phyloP scores from a whole-genome alignment of 2,888 invertebrate species.

The Deroplatys truncata region DNA sequence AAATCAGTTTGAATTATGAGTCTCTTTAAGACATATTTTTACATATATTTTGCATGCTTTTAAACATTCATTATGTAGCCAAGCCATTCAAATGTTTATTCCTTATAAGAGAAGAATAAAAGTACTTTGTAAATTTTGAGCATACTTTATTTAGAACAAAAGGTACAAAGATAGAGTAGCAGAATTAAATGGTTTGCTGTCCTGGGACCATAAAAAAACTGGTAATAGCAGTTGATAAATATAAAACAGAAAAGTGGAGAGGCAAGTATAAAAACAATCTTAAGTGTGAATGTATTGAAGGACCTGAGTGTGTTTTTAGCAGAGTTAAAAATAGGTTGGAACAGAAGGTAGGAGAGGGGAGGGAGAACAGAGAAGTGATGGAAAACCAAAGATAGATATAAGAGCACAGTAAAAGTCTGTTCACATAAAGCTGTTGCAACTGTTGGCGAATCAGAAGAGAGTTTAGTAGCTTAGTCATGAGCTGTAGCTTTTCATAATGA shows the following conservation, averaged over 20 bases:
- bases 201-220: not conserved
- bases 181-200: not conserved
- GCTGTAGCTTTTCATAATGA: too few relatives aligned
- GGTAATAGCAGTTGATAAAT: not conserved
- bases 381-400: not conserved
- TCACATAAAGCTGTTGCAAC: not conserved
- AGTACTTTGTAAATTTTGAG: too few relatives aligned
- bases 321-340: not conserved
- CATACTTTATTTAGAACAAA: too few relatives aligned
- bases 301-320: not conserved
- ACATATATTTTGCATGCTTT: too few relatives aligned
- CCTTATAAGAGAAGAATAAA: too few relatives aligned
- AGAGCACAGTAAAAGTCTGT: not conserved
- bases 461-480: too few relatives aligned
- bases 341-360: not conserved
- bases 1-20: too few relatives aligned
- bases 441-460: too few relatives aligned
- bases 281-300: not conserved
- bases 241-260: not conserved
- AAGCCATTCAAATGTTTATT: too few relatives aligned
- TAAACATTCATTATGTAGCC: too few relatives aligned
- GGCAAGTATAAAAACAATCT: not conserved
- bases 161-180: not conserved
- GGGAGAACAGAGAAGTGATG: not conserved
- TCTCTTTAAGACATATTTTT: too few relatives aligned